Evolutionary conservation across 2,797 vertebrate species (phyloP).

Genomic region (Lophotriccus pileatus): DNA sequence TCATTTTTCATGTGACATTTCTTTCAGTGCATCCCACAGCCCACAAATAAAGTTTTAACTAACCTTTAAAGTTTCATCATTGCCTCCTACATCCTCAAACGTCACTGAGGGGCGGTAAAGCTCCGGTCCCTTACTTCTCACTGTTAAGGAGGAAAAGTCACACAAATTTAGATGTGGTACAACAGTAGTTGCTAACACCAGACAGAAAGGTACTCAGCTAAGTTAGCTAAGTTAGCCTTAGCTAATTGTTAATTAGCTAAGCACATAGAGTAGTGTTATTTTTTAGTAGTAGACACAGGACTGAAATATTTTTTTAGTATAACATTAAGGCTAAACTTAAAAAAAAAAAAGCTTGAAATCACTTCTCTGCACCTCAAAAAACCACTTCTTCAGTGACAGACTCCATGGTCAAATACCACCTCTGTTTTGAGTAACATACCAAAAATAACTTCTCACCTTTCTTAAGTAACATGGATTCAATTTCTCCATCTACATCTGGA

Average conservation of each 20-base stretch:
- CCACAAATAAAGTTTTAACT: slow-evolving; percentile 4
- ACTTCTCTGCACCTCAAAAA: background rate
- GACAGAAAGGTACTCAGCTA: background rate
- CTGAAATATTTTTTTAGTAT: background rate
- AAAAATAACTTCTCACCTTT: slow-evolving; percentile 75
- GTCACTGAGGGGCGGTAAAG: slow-evolving; percentile 81
- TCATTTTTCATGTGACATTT: background rate
- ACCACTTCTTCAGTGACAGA: background rate
- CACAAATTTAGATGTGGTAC: background rate
- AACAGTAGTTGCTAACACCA: background rate
- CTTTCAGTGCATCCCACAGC: background rate
- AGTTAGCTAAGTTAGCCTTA: no score
- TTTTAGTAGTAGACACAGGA: background rate
- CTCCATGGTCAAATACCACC: background rate
- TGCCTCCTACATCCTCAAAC: slow-evolving; percentile 93
- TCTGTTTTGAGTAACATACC: background rate
- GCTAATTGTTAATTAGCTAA: background rate
- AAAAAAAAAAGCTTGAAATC: background rate
- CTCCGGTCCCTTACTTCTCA: slow-evolving; percentile 73
- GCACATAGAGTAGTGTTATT: background rate
- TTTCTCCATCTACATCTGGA: slow-evolving; percentile 68
- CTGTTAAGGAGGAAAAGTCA: slow-evolving; percentile 59
- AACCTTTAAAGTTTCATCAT: slow-evolving; percentile 86
- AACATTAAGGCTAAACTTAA: background rate
- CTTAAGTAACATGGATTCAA: slow-evolving; percentile 63